A percentile compares a stretch with the other conserved stretches of the same genome.
Evolutionary conservation across 2,888 invertebrate genomes (phyloP).

Genomic region (Gerris lacustris): DNA sequence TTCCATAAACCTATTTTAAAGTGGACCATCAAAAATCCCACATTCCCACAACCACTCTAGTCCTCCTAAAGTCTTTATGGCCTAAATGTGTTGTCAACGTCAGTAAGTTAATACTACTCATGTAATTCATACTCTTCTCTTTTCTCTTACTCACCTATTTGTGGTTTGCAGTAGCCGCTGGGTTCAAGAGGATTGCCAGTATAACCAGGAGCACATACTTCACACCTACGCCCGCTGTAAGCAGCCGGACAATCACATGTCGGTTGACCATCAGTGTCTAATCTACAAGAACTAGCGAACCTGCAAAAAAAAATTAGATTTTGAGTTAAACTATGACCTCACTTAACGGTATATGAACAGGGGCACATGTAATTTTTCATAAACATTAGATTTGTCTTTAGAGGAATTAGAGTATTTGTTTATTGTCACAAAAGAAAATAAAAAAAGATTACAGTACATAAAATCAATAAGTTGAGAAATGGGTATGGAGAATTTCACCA

Average conservation of each 20-base stretch:
- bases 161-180: slow-evolving; percentile 10
- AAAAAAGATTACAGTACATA: too few species aligned
- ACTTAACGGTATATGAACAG: neutral
- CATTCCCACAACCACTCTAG: too few species aligned
- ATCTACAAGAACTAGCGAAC: slow-evolving; percentile 66
- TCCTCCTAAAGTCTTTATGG: too few species aligned
- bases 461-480: too few species aligned
- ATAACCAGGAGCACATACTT: slow-evolving; percentile 64
- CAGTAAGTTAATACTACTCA: too few species aligned
- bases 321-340: neutral
- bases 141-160: too few species aligned
- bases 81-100: too few species aligned
- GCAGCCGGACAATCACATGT: slow-evolving; percentile 72
- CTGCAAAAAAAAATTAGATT: slow-evolving; percentile 37
- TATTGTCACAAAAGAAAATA: too few species aligned
- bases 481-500: too few species aligned
- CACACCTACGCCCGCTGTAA: slow-evolving; percentile 62
- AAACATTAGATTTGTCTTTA: slow-evolving; percentile 6
- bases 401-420: neutral
- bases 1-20: too few species aligned
- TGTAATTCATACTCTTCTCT: too few species aligned
- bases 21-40: too few species aligned
- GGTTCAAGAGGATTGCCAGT: slow-evolving; percentile 58
- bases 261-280: slow-evolving; percentile 59
- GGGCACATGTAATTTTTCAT: neutral